phyloP scores from a whole-genome alignment of 2,888 invertebrate species.

The Lymantria dispar region DNA sequence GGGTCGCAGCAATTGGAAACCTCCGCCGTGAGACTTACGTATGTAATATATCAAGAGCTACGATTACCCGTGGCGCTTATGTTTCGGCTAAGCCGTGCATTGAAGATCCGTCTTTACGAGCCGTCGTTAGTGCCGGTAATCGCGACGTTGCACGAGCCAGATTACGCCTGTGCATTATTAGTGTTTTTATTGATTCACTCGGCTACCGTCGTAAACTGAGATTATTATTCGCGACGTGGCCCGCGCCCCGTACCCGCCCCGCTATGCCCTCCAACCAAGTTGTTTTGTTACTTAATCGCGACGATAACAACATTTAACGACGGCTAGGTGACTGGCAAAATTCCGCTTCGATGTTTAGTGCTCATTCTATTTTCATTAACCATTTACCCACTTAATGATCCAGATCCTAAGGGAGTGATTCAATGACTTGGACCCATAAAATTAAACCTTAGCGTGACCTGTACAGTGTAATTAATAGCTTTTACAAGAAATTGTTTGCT shows the following conservation, averaged over 20 bases:
- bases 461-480: constrained; percentile 55
- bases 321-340: constrained; percentile 82
- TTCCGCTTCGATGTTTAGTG: constrained; percentile 81
- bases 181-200: constrained; percentile 83
- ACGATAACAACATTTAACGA: constrained; percentile 82
- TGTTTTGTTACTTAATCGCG: constrained; percentile 82
- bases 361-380: constrained; percentile 83
- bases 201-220: constrained; percentile 81
- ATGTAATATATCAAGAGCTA: constrained; percentile 1
- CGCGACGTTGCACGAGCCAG: constrained; percentile 76
- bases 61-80: constrained; percentile 46
- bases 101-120: constrained; percentile 79
- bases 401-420: constrained; percentile 77
- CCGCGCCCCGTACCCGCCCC: constrained; percentile 44
- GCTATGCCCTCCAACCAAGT: constrained; percentile 59
- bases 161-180: constrained; percentile 82
- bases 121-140: constrained; percentile 81
- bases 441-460: constrained; percentile 76
- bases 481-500: constrained; percentile 37
- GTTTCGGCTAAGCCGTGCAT: constrained; percentile 73
- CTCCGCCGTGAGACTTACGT: neutral
- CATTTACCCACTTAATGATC: constrained; percentile 82
- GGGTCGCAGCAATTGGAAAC: no score
- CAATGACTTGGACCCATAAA: constrained; percentile 75
- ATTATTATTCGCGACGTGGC: constrained; percentile 78